Base-by-base conservation (phyloP, 2,113 vertebrate genomes). In the Tachysurus vachellii region DNA sequence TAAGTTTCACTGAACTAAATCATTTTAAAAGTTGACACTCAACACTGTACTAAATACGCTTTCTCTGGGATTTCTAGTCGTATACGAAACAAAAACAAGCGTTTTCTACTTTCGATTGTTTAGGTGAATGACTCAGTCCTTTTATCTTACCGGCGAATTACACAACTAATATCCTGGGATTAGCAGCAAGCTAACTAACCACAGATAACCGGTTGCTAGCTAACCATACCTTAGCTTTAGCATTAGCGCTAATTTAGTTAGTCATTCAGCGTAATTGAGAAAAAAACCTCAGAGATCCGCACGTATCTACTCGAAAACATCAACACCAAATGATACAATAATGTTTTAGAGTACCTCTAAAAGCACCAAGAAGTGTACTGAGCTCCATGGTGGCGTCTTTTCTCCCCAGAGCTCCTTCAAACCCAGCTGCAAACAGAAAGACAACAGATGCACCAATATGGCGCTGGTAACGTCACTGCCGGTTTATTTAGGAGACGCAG, bases 341-440 rank as follows among this genome's bases (percentile, higher is more conserved):
- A 50, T 13, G 5, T 10, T 54, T 31, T 28, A 5, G 0, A 54
- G 75, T 95, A 95, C 97, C 97, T 97, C 96, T 96, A 92, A 97
- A 95, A 86, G 96, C 96, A 92, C 97, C 96, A 93, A 96, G 92
- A 89, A 98, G 93, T 91, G 96, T 93, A 93, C 97, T 96, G 94
- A 96, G 92, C 90, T 98, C 97, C 97, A 97, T 98, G 92, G 92
- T 95, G 93, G 93, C 93, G 90, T 47, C 89, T 85, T 89, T 9
- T 88, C 91, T 90, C 91, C 90, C 86, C 83, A 47, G 59, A 76
- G 86, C 68, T 59, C 91, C 88, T 92, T 86, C 88, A 50, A 90
- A 87, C 90, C 88, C 90, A 85, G 90, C 91, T 93, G 92, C 90
- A 93, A 93, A 93, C 87, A 91, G 90, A 94, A 83, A 93, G 92